These are phyloP conservation scores for Drosophila atripex DNA, from an alignment of 2,888 invertebrate species.

Conservation along the genomic window DNA sequence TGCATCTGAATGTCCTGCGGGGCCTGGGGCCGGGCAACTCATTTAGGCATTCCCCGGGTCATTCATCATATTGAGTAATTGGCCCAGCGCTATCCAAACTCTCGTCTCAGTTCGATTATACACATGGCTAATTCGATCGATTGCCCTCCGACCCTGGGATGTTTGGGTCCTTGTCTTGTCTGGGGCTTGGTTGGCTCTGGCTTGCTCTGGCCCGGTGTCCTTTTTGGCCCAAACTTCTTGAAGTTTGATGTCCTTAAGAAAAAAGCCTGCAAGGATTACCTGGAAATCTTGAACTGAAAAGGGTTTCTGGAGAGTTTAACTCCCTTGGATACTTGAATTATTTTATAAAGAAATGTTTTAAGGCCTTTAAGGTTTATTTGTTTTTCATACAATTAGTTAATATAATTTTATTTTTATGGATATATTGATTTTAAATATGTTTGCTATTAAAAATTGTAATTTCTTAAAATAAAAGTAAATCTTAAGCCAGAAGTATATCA, in stretches of 20 bases:
- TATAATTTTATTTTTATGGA: too few species aligned
- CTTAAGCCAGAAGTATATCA: not conserved
- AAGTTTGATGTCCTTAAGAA: not conserved
- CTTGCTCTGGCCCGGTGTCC: not conserved
- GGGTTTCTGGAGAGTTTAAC: not conserved
- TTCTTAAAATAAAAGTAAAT: not conserved
- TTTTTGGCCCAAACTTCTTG: not conserved
- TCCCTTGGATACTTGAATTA: too few species aligned
- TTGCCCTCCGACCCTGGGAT: conserved; percentile 18
- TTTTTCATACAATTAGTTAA: too few species aligned
- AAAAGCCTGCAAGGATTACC: not conserved
- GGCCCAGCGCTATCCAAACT: conserved; percentile 25
- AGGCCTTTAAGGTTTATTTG: not conserved
- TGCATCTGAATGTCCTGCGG: conserved; percentile 4
- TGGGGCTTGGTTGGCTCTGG: not conserved
- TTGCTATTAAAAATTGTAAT: too few species aligned
- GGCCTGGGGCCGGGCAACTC: conserved; percentile 9
- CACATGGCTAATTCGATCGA: conserved; percentile 36
- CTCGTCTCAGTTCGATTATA: conserved; percentile 23
- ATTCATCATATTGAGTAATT: conserved; percentile 64
- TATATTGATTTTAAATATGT: too few species aligned
- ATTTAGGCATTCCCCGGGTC: conserved; percentile 42
- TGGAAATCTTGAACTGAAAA: not conserved
- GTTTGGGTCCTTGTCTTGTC: not conserved
- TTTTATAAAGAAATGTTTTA: too few species aligned